A percentile compares a stretch with the other conserved stretches of the same genome.
phyloP scores from a whole-genome alignment of 2,888 invertebrate genomes.

The Drosophila cognata region DNA sequence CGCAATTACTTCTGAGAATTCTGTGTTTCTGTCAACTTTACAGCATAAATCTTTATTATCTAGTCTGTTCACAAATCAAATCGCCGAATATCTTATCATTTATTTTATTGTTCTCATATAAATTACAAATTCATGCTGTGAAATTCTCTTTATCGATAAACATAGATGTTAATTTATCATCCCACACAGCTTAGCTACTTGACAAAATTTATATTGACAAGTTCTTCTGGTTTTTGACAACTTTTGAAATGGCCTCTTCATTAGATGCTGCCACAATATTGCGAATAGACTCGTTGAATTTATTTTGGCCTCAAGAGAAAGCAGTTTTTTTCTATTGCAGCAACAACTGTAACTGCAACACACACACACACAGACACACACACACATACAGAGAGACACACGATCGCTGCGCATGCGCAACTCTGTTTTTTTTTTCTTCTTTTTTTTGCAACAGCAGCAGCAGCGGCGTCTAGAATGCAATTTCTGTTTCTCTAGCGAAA shows the following conservation, averaged over 20 bases:
- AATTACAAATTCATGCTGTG: neutral
- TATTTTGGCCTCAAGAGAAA: slow-evolving; percentile 78
- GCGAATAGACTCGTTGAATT: slow-evolving; percentile 64
- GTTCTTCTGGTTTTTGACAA: slow-evolving; percentile 51
- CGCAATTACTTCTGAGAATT: neutral
- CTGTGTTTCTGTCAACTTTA: neutral
- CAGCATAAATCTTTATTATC: neutral
- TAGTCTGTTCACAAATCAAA: neutral
- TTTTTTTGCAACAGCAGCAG: slow-evolving; percentile 31
- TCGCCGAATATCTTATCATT: neutral
- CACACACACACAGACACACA: slow-evolving; percentile 29
- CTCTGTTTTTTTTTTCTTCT: slow-evolving; percentile 43
- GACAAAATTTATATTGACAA: slow-evolving; percentile 35
- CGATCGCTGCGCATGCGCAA: slow-evolving; percentile 69
- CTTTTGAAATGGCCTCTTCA: slow-evolving; percentile 44
- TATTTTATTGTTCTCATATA: neutral
- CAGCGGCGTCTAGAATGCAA: slow-evolving; percentile 66
- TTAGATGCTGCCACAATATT: slow-evolving; percentile 62
- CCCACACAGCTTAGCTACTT: slow-evolving; percentile 18
- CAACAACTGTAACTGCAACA: slow-evolving; percentile 61
- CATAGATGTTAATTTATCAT: slow-evolving; percentile 19
- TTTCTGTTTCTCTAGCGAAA: slow-evolving; percentile 72
- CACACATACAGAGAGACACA: slow-evolving; percentile 21
- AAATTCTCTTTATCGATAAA: neutral
- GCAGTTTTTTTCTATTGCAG: slow-evolving; percentile 72